phyloP scores from a whole-genome alignment of 2,113 vertebrate genomes.

The Reinhardtius hippoglossoides region DNA sequence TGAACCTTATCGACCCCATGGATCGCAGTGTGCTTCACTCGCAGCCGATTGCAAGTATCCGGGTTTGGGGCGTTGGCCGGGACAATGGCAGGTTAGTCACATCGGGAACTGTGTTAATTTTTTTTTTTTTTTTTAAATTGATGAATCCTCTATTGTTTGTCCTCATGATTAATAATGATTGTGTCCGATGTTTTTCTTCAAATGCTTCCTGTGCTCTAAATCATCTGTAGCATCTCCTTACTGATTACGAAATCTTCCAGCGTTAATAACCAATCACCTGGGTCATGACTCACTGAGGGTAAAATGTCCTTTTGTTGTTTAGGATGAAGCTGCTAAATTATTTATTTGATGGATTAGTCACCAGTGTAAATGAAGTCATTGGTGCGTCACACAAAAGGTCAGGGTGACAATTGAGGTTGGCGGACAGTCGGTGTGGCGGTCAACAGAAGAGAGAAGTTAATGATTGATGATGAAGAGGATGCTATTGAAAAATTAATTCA shows the following conservation, averaged over 20 bases:
- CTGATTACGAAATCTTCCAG: not conserved
- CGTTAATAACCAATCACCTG: not conserved
- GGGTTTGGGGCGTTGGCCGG: slow-evolving; percentile 97
- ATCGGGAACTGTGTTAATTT: not conserved
- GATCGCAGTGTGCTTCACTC: slow-evolving; percentile 93
- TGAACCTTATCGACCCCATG: slow-evolving; percentile 97
- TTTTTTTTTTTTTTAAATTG: not conserved
- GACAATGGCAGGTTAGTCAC: slow-evolving; percentile 94
- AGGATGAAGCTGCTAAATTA: not conserved
- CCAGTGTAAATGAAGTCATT: slow-evolving; percentile 20
- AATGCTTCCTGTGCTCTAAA: not conserved
- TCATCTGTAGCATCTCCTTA: not conserved
- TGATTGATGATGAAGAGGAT: slow-evolving; percentile 85
- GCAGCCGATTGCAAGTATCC: slow-evolving; percentile 96
- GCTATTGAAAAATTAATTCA: slow-evolving; percentile 86
- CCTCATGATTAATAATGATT: not conserved
- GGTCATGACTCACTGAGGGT: not conserved
- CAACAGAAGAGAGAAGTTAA: slow-evolving; percentile 75
- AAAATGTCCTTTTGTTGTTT: slow-evolving; percentile 2
- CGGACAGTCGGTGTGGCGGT: slow-evolving; percentile 53
- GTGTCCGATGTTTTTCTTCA: not conserved
- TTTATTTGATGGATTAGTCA: slow-evolving; percentile 7
- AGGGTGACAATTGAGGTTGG: slow-evolving; percentile 68
- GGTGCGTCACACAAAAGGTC: slow-evolving; percentile 65
- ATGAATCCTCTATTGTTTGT: not conserved